Conservation (phyloP, 2,113 vertebrate genomes). For the Baryphthengus martii region DNA sequence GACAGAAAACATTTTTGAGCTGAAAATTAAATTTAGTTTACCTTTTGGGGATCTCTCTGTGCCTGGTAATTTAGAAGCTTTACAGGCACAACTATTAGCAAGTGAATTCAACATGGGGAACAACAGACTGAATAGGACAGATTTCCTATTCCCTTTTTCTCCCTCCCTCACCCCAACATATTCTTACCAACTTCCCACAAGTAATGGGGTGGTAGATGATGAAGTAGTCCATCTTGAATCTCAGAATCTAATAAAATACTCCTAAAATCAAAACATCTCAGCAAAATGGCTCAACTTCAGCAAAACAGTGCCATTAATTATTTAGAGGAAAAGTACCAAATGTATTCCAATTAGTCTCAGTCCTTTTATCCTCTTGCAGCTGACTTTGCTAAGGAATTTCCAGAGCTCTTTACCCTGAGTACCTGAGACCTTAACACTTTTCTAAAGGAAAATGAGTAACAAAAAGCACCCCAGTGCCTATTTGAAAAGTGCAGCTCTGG, state of each 20-base stretch:
- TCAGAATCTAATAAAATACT: neutral
- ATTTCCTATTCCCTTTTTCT: neutral
- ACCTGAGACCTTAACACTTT: neutral
- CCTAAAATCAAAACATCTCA: neutral
- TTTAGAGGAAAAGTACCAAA: neutral
- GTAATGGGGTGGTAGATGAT: neutral
- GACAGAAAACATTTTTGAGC: neutral
- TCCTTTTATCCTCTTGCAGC: neutral
- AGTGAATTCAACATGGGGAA: neutral
- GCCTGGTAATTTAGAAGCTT: neutral
- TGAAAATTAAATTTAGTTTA: neutral
- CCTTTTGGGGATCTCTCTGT: neutral
- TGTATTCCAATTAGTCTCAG: neutral
- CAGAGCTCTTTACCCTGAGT: neutral
- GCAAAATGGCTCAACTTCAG: conserved; percentile 1
- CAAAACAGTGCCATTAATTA: neutral
- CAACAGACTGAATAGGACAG: neutral
- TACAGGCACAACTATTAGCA: neutral
- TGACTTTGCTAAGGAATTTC: neutral
- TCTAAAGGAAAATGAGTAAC: neutral
- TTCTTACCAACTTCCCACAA: neutral
- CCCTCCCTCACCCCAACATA: neutral
- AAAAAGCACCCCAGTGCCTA: neutral
- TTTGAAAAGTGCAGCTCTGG: neutral
- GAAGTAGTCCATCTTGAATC: neutral